phyloP scores from a whole-genome alignment of 2,113 vertebrate genomes.

The Thymallus thymallus region DNA sequence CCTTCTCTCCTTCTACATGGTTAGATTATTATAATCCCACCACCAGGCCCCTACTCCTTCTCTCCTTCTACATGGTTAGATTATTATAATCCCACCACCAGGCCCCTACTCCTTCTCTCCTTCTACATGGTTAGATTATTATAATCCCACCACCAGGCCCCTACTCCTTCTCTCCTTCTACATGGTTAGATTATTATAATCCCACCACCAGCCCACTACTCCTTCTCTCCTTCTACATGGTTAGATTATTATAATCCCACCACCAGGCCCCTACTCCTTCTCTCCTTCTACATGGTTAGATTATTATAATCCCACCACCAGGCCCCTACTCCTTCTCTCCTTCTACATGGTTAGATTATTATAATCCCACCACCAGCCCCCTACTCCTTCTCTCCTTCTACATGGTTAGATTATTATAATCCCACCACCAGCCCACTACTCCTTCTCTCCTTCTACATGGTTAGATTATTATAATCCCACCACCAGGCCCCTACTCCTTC shows the following conservation, averaged over 20 bases:
- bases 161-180: neutral
- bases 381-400: neutral
- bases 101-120: neutral
- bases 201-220: neutral
- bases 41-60: neutral
- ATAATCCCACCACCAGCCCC: neutral
- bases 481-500: no score
- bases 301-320: neutral
- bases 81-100: neutral
- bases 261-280: neutral
- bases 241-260: no score
- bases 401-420: neutral
- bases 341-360: neutral
- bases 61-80: neutral
- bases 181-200: no score
- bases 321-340: neutral
- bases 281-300: neutral
- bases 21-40: no score
- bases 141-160: neutral
- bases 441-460: neutral
- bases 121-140: neutral
- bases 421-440: no score
- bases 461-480: neutral
- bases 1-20: no score
- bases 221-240: neutral